phyloP scores from a whole-genome alignment of 2,797 vertebrate species.

The Glyptemys insculpta region DNA sequence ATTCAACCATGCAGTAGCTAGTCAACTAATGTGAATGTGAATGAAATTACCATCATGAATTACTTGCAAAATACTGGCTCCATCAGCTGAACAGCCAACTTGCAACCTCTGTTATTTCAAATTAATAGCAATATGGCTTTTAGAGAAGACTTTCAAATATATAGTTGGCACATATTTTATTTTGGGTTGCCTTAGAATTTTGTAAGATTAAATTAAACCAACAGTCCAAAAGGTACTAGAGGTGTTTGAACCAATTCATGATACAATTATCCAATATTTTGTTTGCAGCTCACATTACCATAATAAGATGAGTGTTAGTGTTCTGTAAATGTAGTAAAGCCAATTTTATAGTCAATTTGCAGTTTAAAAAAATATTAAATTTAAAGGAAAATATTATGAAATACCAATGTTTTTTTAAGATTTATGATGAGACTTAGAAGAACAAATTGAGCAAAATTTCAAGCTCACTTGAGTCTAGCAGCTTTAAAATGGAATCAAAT shows the following conservation, averaged over 20 bases:
- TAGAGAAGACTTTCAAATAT: slow-evolving; percentile 31
- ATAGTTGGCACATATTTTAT: slow-evolving; percentile 11
- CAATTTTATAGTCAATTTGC: slow-evolving; percentile 3
- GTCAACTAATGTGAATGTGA: slow-evolving; percentile 27
- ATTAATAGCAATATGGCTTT: slow-evolving; percentile 27
- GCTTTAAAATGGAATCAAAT: background rate
- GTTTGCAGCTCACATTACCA: background rate
- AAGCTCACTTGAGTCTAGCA: background rate
- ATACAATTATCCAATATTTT: background rate
- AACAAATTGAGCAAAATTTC: background rate
- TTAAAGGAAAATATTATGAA: background rate
- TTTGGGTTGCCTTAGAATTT: slow-evolving; percentile 39
- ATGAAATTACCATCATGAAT: slow-evolving; percentile 40
- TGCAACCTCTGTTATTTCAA: slow-evolving; percentile 43
- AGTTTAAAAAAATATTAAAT: background rate
- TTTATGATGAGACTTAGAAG: background rate
- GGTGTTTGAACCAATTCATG: slow-evolving; percentile 9
- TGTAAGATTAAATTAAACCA: slow-evolving; percentile 43
- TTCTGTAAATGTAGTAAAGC: background rate
- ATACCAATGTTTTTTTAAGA: background rate
- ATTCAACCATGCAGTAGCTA: slow-evolving; percentile 23
- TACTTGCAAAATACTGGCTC: slow-evolving; percentile 42
- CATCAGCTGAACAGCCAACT: slow-evolving; percentile 10
- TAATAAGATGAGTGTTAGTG: background rate
- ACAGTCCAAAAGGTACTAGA: slow-evolving; percentile 35